Percentiles rank a stretch among this genome's conserved stretches.
phyloP scores from a whole-genome alignment of 2,888 invertebrate genomes.

The Drosophila seclusa region DNA sequence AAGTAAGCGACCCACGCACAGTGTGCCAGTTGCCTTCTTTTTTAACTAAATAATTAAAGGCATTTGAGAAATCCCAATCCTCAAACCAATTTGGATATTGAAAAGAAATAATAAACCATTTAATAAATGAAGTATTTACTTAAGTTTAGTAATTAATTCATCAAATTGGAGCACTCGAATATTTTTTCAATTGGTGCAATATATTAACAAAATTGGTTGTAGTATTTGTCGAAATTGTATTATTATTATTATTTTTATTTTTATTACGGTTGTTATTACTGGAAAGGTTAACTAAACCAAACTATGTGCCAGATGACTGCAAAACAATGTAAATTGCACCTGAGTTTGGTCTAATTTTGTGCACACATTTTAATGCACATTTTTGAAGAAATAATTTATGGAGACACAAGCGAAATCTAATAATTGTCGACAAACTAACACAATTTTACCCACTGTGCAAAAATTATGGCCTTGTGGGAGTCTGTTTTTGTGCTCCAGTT shows the following conservation, averaged over 20 bases:
- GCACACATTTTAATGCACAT: not conserved
- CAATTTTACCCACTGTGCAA: constrained; percentile 31
- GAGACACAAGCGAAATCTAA: not conserved
- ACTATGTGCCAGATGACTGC: not conserved
- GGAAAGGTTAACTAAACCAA: not conserved
- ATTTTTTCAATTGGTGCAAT: not conserved
- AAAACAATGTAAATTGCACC: not conserved
- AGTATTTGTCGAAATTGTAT: not conserved
- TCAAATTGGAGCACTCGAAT: not conserved
- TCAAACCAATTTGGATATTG: not conserved
- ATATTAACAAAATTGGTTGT: not conserved
- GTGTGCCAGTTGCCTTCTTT: constrained; percentile 10
- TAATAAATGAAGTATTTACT: not conserved
- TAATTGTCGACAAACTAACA: not conserved
- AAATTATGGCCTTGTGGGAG: constrained; percentile 40
- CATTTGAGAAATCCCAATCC: not conserved
- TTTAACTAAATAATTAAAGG: not conserved
- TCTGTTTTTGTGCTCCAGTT: constrained; percentile 58
- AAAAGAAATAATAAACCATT: not conserved
- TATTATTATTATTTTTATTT: not conserved
- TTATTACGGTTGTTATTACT: not conserved
- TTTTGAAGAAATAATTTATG: not conserved
- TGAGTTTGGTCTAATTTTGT: not conserved
- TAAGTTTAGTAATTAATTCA: not conserved
- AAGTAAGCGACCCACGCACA: constrained; percentile 41